Evolutionary conservation across 2,797 vertebrate genomes (phyloP), one percentile per base, ranked within the genome.

Genomic region (Microctenopoma steveboyesi): DNA sequence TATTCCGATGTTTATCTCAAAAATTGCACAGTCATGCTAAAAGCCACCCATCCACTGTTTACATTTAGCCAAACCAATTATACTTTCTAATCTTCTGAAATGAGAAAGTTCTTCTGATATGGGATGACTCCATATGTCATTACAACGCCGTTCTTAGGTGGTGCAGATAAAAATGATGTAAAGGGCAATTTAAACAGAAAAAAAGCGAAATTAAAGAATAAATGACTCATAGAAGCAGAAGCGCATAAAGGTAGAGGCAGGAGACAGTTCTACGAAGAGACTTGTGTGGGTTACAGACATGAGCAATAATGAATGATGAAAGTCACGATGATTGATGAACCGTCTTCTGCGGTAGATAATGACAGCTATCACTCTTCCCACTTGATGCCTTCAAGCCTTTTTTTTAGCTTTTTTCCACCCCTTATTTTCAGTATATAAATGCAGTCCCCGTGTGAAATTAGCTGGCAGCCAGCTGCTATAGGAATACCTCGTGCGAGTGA

Each of bases 291-390:
- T 53, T 80, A 69, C 46, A 62, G 76, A 53, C 57, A 5, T 8
- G 61, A 74, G 73, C 66, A 83, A 75, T 78, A 67, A 84, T 59
- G 65, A 74, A 56, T 66, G 77, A 86, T 73, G 67, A 74, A 84
- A 79, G 72, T 76, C 52, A 35, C 3, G 9, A 30, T 84, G 84
- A 91, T 82, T 74, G 83, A 87, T 87, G 80, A 71, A 67, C 85
- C 83, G 69, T 79, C 74, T 64, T 74, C 49, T 57, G 15, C 52
- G 22, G 70, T 64, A 61, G 67, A 76, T 74, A 86, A 81, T 86
- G 85, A 76, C 84, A 75, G 79, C 76, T 65, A 79, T 85, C 81
- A 62, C 25, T 78, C 59, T 74, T 76, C 74, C 78, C 12, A 79
- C 60, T 86, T 54, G 39, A 78, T 61, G 71, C 70, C 72, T 82